Evolutionary conservation across 2,797 vertebrate genomes (phyloP).

Genomic region (Pristis pectinata): DNA sequence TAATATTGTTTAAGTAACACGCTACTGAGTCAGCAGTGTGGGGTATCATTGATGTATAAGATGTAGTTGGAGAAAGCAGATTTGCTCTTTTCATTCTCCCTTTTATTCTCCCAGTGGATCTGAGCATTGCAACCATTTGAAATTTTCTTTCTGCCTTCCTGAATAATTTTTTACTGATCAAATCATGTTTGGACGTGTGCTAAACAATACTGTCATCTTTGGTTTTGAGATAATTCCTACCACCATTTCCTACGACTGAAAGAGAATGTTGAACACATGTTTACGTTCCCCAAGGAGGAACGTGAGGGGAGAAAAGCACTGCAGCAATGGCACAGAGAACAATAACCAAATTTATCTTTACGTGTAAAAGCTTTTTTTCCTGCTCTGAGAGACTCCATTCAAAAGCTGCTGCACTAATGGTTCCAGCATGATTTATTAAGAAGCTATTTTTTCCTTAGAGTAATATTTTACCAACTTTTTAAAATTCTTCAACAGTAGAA

Average conservation of each 20-base stretch:
- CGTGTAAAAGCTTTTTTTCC: constrained; percentile 45
- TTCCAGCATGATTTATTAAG: constrained; percentile 71
- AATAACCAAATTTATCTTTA: constrained; percentile 47
- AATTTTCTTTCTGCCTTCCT: neutral
- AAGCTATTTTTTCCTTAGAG: constrained; percentile 62
- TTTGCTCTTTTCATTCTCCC: neutral
- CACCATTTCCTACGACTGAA: constrained; percentile 43
- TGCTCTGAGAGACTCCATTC: constrained; percentile 57
- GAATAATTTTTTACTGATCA: constrained; percentile 15
- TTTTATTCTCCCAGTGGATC: neutral
- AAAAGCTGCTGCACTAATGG: constrained; percentile 54
- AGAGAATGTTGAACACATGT: constrained; percentile 46
- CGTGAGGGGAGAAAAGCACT: constrained; percentile 41
- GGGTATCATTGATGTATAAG: neutral
- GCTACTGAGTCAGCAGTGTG: neutral
- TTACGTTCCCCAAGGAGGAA: constrained; percentile 42
- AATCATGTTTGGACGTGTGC: constrained; percentile 10
- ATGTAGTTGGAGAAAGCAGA: neutral
- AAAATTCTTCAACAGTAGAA: too few relatives aligned
- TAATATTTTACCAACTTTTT: constrained; percentile 47
- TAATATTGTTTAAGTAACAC: constrained; percentile 13
- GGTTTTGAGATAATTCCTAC: neutral
- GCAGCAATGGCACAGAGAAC: constrained; percentile 45
- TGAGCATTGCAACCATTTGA: neutral
- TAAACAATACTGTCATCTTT: neutral